Conservation (phyloP, 2,797 vertebrate genomes). For the Uromys caudimaculatus region DNA sequence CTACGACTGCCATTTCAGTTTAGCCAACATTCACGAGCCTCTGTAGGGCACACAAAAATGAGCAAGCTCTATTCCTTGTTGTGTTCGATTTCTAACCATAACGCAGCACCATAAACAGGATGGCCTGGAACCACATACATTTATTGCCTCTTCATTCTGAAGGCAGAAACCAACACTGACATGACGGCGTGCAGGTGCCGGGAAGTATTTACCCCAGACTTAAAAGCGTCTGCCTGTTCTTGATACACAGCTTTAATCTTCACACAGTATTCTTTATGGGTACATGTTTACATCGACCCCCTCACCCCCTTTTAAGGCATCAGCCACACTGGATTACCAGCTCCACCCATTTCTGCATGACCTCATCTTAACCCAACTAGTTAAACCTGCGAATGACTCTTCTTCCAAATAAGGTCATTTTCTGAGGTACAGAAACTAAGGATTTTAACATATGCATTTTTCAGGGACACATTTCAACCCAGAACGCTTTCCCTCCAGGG, state of each 20-base stretch:
- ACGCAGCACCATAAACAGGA: background rate
- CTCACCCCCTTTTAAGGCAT: background rate
- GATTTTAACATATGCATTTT: slow-evolving; percentile 9
- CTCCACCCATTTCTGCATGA: background rate
- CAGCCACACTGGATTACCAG: background rate
- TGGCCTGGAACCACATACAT: slow-evolving; percentile 5
- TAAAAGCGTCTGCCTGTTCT: background rate
- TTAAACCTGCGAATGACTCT: background rate
- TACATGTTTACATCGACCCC: background rate
- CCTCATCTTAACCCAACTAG: background rate
- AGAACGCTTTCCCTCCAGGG: background rate
- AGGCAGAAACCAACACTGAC: background rate
- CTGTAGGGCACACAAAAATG: background rate
- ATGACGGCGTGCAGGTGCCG: background rate
- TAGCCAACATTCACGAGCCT: background rate
- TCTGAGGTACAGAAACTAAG: background rate
- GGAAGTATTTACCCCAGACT: background rate
- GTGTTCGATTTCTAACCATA: background rate
- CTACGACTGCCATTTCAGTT: background rate
- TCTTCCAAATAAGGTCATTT: slow-evolving; percentile 12
- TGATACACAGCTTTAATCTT: background rate
- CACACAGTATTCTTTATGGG: background rate
- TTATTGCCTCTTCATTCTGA: background rate
- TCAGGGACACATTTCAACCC: background rate
- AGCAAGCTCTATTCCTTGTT: background rate